Percentiles rank a stretch among this genome's conserved stretches.
phyloP scores from a whole-genome alignment of 2,888 invertebrate genomes.

The Alviniconcha strummeri region DNA sequence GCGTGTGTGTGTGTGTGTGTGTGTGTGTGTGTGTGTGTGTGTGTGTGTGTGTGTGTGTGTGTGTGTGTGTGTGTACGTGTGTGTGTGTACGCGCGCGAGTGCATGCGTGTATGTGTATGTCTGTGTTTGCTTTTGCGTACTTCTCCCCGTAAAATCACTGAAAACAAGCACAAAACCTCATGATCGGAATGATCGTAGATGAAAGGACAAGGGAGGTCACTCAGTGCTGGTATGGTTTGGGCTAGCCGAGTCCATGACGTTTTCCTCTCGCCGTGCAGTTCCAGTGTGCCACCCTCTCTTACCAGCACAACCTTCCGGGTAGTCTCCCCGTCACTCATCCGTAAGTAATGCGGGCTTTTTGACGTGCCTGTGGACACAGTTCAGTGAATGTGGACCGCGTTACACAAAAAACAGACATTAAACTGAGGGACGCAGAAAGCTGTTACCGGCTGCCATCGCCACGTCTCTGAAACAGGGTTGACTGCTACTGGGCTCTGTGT shows the following conservation, averaged over 20 bases:
- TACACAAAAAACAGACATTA: too few relatives aligned
- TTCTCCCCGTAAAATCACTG: not conserved
- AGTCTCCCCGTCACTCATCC: not conserved
- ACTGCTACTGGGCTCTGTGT: too few relatives aligned
- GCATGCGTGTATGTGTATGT: too few relatives aligned
- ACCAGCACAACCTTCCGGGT: conserved; percentile 12
- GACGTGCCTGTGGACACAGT: too few relatives aligned
- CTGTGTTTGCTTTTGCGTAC: not conserved
- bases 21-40: too few relatives aligned
- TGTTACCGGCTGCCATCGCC: too few relatives aligned
- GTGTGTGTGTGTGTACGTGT: not conserved
- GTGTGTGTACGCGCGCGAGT: too few relatives aligned
- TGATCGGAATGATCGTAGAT: conserved; percentile 15
- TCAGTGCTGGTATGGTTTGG: not conserved
- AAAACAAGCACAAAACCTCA: not conserved
- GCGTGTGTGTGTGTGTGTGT: too few relatives aligned
- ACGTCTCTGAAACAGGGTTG: too few relatives aligned
- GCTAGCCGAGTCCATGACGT: conserved; percentile 21
- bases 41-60: not conserved
- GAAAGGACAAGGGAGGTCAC: not conserved
- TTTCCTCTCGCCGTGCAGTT: conserved; percentile 12
- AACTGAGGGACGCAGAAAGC: too few relatives aligned
- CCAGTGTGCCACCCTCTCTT: not conserved
- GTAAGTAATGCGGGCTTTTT: too few relatives aligned
- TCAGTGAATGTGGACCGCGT: too few relatives aligned